A percentile compares a stretch with the other conserved stretches of the same genome.
Conservation (phyloP, 1,140 invertebrate genomes). For the Drosophila sp. region DNA sequence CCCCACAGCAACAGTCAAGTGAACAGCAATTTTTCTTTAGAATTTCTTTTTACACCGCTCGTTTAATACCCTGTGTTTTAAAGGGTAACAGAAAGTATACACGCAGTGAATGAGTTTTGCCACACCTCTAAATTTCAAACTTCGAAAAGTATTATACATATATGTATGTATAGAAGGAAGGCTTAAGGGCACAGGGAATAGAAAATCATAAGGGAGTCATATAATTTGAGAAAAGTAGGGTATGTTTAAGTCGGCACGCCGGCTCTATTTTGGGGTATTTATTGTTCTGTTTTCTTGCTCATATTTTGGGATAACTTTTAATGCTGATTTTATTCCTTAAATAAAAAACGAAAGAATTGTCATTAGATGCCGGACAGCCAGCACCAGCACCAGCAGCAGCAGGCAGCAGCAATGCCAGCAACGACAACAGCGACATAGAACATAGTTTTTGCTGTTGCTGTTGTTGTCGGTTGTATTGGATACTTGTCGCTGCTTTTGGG, state of each 20-base stretch:
- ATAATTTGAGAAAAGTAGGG: background rate
- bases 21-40: background rate
- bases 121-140: no score
- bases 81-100: background rate
- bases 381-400: slow-evolving; percentile 34
- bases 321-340: slow-evolving; percentile 79
- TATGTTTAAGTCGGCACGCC: background rate
- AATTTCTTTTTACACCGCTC: background rate
- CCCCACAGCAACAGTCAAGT: slow-evolving; percentile 16
- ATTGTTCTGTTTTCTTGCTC: slow-evolving; percentile 3
- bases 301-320: slow-evolving; percentile 51
- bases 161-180: no score
- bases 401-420: slow-evolving; percentile 33
- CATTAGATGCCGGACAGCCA: slow-evolving; percentile 61
- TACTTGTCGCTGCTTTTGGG: slow-evolving; percentile 25
- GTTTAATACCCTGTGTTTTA: background rate
- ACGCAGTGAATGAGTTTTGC: background rate
- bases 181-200: no score
- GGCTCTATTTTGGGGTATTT: background rate
- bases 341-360: slow-evolving; percentile 49
- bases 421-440: slow-evolving; percentile 67
- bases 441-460: slow-evolving; percentile 52
- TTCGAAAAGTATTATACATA: no score
- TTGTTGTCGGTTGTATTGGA: slow-evolving; percentile 31
- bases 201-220: no score